phyloP scores from a whole-genome alignment of 1,140 invertebrate species.

The Vanessa atalanta region DNA sequence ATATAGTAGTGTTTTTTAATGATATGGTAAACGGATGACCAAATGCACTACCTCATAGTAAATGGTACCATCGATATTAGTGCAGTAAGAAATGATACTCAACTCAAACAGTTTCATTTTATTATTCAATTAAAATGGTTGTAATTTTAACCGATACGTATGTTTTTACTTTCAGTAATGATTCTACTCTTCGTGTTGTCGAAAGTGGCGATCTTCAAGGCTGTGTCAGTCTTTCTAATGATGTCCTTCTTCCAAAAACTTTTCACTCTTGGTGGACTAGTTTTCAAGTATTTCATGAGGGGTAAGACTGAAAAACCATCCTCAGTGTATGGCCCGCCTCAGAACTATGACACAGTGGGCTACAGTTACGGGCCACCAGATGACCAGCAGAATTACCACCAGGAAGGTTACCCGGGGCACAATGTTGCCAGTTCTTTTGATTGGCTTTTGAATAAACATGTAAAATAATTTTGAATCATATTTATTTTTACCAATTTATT shows the following conservation, averaged over 20 bases:
- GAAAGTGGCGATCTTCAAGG: constrained; percentile 69
- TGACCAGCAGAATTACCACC: constrained; percentile 40
- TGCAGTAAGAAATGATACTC: too few species aligned
- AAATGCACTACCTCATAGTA: too few species aligned
- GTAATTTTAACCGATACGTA: background rate
- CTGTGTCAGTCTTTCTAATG: constrained; percentile 62
- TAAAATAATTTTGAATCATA: constrained; percentile 28
- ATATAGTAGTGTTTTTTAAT: too few species aligned
- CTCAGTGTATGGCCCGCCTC: constrained; percentile 58
- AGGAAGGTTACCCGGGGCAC: constrained; percentile 46
- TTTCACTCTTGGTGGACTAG: constrained; percentile 54
- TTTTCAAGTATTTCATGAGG: constrained; percentile 61
- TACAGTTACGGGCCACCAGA: constrained; percentile 69
- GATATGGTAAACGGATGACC: too few species aligned
- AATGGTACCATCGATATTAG: too few species aligned
- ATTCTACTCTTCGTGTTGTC: constrained; percentile 62
- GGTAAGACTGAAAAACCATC: constrained; percentile 48
- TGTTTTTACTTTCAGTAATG: constrained; percentile 57
- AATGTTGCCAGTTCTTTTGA: constrained; percentile 56
- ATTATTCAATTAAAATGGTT: background rate
- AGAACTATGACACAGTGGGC: constrained; percentile 67
- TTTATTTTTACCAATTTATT: constrained; percentile 10
- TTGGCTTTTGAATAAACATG: constrained; percentile 63
- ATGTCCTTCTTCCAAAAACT: constrained; percentile 71
- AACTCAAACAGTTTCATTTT: too few species aligned